Evolutionary conservation across 1,140 invertebrate species (phyloP).

Genomic region (Cataglyphis hispanica): DNA sequence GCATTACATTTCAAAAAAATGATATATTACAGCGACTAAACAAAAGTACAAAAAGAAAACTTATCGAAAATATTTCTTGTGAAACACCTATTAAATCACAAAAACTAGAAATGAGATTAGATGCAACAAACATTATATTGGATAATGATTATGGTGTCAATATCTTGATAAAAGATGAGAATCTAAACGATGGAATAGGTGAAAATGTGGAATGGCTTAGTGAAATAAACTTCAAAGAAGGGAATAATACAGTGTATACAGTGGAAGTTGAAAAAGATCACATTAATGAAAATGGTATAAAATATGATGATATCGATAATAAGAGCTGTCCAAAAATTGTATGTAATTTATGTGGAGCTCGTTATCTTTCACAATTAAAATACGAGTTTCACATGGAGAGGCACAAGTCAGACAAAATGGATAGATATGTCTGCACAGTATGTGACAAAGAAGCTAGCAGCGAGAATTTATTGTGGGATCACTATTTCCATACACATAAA

Average conservation of each 20-base stretch:
- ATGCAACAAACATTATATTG: background rate
- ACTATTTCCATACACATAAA: constrained; percentile 71
- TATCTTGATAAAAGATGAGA: constrained; percentile 23
- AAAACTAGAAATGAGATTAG: constrained; percentile 16
- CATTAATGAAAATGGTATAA: background rate
- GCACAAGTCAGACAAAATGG: constrained; percentile 68
- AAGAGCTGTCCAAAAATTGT: constrained; percentile 59
- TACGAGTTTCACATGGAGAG: constrained; percentile 77
- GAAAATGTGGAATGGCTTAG: background rate
- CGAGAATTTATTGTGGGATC: constrained; percentile 74
- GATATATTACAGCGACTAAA: background rate
- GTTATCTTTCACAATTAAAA: constrained; percentile 65
- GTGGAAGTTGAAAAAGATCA: background rate
- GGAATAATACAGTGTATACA: background rate
- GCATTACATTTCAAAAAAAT: background rate
- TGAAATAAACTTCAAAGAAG: constrained; percentile 23
- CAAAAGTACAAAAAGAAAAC: constrained; percentile 22
- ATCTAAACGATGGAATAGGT: background rate
- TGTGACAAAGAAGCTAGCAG: constrained; percentile 70
- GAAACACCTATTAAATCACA: constrained; percentile 1
- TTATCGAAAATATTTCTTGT: background rate
- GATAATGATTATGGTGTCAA: background rate
- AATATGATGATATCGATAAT: constrained; percentile 29
- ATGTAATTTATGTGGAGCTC: constrained; percentile 68
- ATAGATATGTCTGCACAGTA: constrained; percentile 65